Percentiles rank a stretch among this genome's conserved stretches.
These are phyloP conservation scores for Ctenodactylus gundi DNA, from an alignment of 2,113 vertebrate genomes.

Conservation along the genomic window DNA sequence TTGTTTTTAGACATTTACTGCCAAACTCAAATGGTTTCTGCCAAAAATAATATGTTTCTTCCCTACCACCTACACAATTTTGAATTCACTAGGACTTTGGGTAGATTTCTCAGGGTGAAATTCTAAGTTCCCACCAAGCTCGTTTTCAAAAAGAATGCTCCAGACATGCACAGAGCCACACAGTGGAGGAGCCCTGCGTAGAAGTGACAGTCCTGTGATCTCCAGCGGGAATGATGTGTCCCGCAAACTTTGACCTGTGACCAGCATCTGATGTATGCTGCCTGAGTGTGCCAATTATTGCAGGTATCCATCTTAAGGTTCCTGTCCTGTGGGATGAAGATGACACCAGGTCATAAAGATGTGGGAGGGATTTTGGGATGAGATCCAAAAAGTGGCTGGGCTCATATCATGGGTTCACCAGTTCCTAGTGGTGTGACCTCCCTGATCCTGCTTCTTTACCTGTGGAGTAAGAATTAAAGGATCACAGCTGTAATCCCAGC, in stretches of 20 bases:
- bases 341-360: neutral
- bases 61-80: constrained; percentile 47
- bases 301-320: neutral
- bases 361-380: neutral
- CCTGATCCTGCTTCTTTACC: neutral
- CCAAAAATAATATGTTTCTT: constrained; percentile 58
- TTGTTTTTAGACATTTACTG: constrained; percentile 49
- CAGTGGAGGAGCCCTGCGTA: neutral
- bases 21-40: constrained; percentile 38
- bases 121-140: constrained; percentile 12
- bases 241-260: neutral
- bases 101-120: constrained; percentile 10
- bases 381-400: neutral
- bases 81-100: constrained; percentile 54
- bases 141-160: constrained; percentile 36
- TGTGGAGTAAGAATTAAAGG: neutral
- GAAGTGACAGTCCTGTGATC: neutral
- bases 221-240: neutral
- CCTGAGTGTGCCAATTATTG: neutral
- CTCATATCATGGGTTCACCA: neutral
- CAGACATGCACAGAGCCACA: neutral
- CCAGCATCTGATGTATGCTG: neutral
- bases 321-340: neutral
- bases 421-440: neutral
- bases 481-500: no score